Evolutionary conservation across 1,140 invertebrate species (phyloP), one percentile per base, ranked within the genome.

Genomic region (Paraescarpia echinospica): DNA sequence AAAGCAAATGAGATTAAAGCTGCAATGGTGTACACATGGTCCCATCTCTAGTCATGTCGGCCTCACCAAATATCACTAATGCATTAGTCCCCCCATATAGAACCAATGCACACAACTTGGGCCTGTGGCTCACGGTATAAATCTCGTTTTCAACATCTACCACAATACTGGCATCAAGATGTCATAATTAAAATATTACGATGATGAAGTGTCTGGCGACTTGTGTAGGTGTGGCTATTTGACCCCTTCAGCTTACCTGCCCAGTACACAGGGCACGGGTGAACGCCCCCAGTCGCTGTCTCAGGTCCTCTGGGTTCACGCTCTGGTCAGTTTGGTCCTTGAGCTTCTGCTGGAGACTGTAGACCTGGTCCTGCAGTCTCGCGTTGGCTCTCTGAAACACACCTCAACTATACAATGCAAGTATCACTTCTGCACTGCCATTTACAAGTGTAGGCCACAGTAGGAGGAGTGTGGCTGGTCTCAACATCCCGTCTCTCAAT

Each of bases 201-300:
- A 2, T 27, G 59, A 77, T 18, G 2, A 77, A 77, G 27, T 31
- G 59, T 27, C 59, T 77, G 59, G 59, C 22, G 12, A 77, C 9
- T 0, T 77, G 8, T 31, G 1, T 41, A 41, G 41, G 12, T 4
- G 41, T 41, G 4, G 0, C 27, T 77, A 31, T 27, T 77, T 12
- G 59, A 2, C 48, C 48, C 59, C 27, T 2, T 77, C 4, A 14
- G 59, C 90, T 90, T n/a, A 90, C 90, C 35, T 34, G 34, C 14
- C 90, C 90, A 14, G 90, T 34, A 18, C 90, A 41, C 33, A 90
- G 34, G 90, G 90, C 90, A 22, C 88, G 34, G 6, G 92, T 59
- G 5, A 96, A 92, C 48, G 95, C 94, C 89, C 94, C 94, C 14
- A 96, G 93, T 12, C 95, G 94, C 27, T 94, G 94, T 27, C 94